Conservation (phyloP, 2,797 vertebrate genomes). For the Periparus ater region DNA sequence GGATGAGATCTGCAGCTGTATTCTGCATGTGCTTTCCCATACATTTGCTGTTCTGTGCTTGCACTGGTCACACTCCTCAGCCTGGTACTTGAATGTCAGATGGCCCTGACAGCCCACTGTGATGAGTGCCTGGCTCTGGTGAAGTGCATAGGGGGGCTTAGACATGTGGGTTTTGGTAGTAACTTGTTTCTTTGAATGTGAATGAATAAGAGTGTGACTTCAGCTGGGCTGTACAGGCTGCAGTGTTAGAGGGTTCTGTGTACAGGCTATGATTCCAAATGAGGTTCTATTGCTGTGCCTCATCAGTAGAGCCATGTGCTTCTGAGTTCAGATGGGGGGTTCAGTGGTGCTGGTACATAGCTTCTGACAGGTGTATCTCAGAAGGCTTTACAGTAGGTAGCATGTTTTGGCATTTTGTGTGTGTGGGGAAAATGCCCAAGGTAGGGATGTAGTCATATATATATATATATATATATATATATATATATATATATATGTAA, state of each 20-base stretch:
- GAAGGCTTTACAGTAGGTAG: background rate
- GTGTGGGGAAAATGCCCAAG: background rate
- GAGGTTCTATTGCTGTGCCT: background rate
- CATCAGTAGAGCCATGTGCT: background rate
- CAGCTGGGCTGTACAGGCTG: background rate
- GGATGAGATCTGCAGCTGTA: slow-evolving; percentile 10
- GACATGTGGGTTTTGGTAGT: background rate
- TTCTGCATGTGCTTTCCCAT: background rate
- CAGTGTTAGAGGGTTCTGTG: background rate
- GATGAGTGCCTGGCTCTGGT: slow-evolving; percentile 1
- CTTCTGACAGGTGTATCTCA: background rate
- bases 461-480: background rate
- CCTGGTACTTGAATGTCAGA: background rate
- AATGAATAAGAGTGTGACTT: background rate
- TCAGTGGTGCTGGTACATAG: background rate
- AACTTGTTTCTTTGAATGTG: background rate
- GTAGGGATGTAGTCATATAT: background rate
- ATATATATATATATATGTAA: background rate
- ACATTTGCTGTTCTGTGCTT: rapidly evolving
- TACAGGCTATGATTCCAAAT: background rate
- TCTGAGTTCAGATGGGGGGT: background rate
- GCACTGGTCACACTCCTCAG: rapidly evolving
- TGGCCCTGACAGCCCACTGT: background rate
- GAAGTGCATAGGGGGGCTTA: background rate
- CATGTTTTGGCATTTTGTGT: background rate